Evolutionary conservation across 2,888 invertebrate genomes (phyloP).

Genomic region (Macropis europaea): DNA sequence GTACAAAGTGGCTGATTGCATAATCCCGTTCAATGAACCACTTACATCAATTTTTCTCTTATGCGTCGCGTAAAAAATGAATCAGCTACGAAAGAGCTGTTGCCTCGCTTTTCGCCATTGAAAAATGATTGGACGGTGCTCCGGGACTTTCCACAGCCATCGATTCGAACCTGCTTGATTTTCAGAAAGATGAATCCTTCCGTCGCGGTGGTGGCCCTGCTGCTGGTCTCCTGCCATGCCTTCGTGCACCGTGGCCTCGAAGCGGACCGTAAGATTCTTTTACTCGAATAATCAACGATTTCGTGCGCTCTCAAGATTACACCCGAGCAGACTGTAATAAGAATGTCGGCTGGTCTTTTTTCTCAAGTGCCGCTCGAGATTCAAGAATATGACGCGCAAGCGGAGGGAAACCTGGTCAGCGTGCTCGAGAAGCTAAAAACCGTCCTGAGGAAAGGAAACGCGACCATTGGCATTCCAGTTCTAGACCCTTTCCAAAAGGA

Average conservation of each 20-base stretch:
- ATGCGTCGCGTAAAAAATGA: no score
- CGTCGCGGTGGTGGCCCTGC: neutral
- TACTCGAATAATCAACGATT: no score
- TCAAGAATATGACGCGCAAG: accelerated
- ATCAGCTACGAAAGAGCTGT: no score
- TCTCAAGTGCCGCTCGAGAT: neutral
- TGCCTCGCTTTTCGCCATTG: no score
- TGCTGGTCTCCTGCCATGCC: neutral
- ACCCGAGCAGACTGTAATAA: no score
- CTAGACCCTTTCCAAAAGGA: slow-evolving; percentile 62
- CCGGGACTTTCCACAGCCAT: no score
- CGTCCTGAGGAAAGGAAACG: slow-evolving; percentile 52
- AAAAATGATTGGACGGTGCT: no score
- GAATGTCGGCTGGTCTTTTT: neutral
- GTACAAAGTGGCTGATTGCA: no score
- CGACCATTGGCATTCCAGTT: slow-evolving; percentile 57
- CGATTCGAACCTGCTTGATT: neutral
- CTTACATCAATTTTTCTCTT: no score
- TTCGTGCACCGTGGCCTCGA: no score
- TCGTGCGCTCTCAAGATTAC: neutral
- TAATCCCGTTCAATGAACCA: no score
- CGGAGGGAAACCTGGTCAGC: slow-evolving; percentile 14
- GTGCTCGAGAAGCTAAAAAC: slow-evolving; percentile 53
- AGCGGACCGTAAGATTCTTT: neutral
- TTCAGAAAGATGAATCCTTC: slow-evolving; percentile 14